Conservation (phyloP, 1,140 invertebrate species). For the Ceratosolen fusciceps region DNA sequence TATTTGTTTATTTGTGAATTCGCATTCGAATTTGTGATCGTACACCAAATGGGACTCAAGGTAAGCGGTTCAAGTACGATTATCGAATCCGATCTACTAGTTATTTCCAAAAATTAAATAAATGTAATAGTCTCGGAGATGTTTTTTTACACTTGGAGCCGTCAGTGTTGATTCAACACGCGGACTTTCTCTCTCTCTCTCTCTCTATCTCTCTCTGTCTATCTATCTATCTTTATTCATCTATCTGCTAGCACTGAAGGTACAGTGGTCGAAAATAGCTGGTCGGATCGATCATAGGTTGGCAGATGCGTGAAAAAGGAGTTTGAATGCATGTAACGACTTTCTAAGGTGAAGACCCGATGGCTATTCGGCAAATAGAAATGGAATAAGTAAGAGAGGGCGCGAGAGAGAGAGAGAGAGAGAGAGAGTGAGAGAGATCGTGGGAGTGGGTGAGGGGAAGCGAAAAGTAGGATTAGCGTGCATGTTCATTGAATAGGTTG, state of each 20-base stretch:
- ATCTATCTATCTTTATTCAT: slow-evolving; percentile 52
- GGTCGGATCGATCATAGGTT: slow-evolving; percentile 36
- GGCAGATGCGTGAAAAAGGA: slow-evolving; percentile 27
- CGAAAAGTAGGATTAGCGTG: too few species aligned
- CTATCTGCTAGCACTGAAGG: neutral
- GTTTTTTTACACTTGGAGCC: slow-evolving; percentile 34
- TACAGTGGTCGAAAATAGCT: slow-evolving; percentile 41
- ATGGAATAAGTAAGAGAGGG: neutral
- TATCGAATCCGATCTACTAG: neutral
- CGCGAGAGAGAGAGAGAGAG: neutral
- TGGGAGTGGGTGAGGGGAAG: too few species aligned
- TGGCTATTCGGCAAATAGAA: neutral
- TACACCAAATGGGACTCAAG: too few species aligned
- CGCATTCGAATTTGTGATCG: too few species aligned
- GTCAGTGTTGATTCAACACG: neutral
- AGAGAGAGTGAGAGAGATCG: neutral
- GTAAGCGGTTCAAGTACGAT: too few species aligned
- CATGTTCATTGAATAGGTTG: slow-evolving; percentile 7
- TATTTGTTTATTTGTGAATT: too few species aligned
- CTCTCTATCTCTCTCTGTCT: slow-evolving; percentile 48
- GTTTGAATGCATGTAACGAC: too few species aligned
- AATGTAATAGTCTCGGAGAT: neutral
- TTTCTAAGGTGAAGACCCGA: too few species aligned
- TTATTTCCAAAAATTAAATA: neutral
- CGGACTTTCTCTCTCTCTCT: neutral